Percentiles rank a stretch among this genome's conserved stretches.
These are phyloP conservation scores for Anagyrus pseudococci DNA, from an alignment of 2,888 invertebrate species.

Conservation along the genomic window DNA sequence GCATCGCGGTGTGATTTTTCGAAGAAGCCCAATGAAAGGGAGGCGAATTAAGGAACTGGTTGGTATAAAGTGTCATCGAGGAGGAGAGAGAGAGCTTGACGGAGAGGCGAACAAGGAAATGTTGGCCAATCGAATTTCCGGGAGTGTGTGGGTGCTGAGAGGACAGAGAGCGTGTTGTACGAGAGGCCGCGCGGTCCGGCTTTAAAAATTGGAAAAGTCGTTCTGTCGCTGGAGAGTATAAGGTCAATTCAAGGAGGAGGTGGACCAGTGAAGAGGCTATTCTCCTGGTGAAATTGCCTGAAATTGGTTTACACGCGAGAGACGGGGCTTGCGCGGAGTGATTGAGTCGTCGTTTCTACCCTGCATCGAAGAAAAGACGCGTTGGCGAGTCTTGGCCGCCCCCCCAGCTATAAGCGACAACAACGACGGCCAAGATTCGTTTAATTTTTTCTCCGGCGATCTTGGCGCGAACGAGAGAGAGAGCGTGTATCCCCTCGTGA, in stretches of 20 bases:
- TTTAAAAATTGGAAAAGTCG: slow-evolving; percentile 59
- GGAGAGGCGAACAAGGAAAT: slow-evolving; percentile 40
- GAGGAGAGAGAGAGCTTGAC: background rate
- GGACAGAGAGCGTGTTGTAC: background rate
- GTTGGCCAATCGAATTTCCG: slow-evolving; percentile 46
- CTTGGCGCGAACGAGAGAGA: background rate
- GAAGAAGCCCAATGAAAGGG: too few species aligned
- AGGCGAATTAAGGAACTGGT: too few species aligned
- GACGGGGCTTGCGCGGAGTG: slow-evolving; percentile 45
- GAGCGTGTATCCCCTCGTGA: too few species aligned
- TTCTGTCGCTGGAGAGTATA: slow-evolving; percentile 9
- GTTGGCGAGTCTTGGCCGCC: background rate
- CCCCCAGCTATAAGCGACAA: background rate
- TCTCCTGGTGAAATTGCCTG: slow-evolving; percentile 62
- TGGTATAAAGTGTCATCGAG: slow-evolving; percentile 33
- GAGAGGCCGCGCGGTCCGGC: slow-evolving; percentile 36
- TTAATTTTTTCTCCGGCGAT: slow-evolving; percentile 46
- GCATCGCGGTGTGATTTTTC: too few species aligned
- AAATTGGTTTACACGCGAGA: slow-evolving; percentile 61
- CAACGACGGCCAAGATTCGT: slow-evolving; percentile 42
- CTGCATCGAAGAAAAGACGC: background rate
- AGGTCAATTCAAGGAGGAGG: slow-evolving; percentile 40
- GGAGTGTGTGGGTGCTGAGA: background rate
- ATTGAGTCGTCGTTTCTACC: slow-evolving; percentile 53
- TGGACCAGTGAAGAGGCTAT: slow-evolving; percentile 56